Percentiles rank a stretch among this genome's conserved stretches.
These are phyloP conservation scores for Pangasianodon gigas DNA, from an alignment of 2,113 vertebrate genomes.

Conservation along the genomic window DNA sequence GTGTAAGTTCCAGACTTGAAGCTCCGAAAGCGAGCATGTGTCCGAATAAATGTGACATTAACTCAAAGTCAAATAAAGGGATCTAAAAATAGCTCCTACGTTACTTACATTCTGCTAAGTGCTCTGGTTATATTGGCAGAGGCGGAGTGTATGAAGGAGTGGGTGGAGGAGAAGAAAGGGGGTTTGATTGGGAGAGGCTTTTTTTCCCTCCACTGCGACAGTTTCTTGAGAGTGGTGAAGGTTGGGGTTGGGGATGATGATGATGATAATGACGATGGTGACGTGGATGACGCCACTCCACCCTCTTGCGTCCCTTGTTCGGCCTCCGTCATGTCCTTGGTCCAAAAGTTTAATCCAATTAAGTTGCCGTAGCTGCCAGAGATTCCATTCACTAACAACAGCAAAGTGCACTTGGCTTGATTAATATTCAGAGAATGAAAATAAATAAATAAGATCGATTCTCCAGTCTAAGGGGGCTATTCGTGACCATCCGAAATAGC, in stretches of 20 bases:
- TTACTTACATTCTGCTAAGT: constrained; percentile 76
- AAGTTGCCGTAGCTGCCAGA: constrained; percentile 56
- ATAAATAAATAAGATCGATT: constrained; percentile 50
- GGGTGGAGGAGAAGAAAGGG: constrained; percentile 12
- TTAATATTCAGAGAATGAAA: constrained; percentile 71
- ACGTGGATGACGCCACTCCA: constrained; percentile 37
- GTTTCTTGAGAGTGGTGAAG: constrained; percentile 15
- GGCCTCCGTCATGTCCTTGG: constrained; percentile 72
- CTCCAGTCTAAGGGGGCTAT: constrained; percentile 3
- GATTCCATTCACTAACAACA: constrained; percentile 66
- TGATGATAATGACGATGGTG: not conserved
- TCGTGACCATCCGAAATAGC: constrained; percentile 24
- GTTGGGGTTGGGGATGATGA: constrained; percentile 10
- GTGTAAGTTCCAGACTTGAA: not conserved
- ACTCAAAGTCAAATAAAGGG: constrained; percentile 58
- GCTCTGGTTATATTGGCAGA: constrained; percentile 60
- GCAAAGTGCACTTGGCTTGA: constrained; percentile 73
- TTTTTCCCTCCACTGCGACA: constrained; percentile 36
- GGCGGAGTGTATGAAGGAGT: constrained; percentile 54
- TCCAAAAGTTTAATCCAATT: constrained; percentile 70
- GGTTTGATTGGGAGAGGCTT: constrained; percentile 41
- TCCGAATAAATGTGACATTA: constrained; percentile 66
- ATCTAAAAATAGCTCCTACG: constrained; percentile 71
- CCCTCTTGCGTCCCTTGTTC: constrained; percentile 20
- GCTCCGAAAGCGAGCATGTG: constrained; percentile 52